Base-by-base conservation (phyloP, 2,888 invertebrate species). In the Atethmia centrago region DNA sequence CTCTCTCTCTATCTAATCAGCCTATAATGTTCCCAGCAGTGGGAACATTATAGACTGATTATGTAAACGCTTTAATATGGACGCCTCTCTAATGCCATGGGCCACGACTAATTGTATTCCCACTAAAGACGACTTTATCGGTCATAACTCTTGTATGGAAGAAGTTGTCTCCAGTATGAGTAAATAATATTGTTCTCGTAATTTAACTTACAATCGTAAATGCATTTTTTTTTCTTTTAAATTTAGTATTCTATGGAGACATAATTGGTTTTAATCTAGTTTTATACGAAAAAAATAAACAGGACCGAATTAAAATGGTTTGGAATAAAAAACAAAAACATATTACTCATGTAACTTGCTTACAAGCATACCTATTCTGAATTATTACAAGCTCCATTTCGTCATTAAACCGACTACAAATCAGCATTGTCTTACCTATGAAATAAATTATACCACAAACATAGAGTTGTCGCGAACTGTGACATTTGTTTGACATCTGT, bases 401-500 rank as follows among this genome's bases (percentile, higher is more conserved):
- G 31, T 62, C 40, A 73, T 58, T 55, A 65, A 42, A 78, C 51
- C 31, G 42, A 51, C 62, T 68, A 79, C 72, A 77, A 77, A 82
- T 75, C 40, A 77, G 45, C 63, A 67, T 72, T 73, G 83, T 77
- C 62, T 47, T 45, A 65, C 64, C 28, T 68, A 55, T 58, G 67
- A 59, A 80, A 73, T 79, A 74, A 77, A 78, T 78, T 74, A 81
- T 65, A 82, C 70, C 67, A 72, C 65, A 63, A 63, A 72, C 71
- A 77, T 71, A 64, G 72, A 76, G 82, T 75, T 76, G 82, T 79
- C 80, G 70, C 62, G 55, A 65, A 65, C 21, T 45, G 61, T 83
- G 83, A 80, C 85, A 74, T 71, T 61, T 56, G 68, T 82, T 82
- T 85, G 85, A 85, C 85, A 76, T 36, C 74, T 84, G 82, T 82